These are phyloP conservation scores for Drosophila atripex DNA, from an alignment of 2,888 invertebrate species.

Conservation along the genomic window DNA sequence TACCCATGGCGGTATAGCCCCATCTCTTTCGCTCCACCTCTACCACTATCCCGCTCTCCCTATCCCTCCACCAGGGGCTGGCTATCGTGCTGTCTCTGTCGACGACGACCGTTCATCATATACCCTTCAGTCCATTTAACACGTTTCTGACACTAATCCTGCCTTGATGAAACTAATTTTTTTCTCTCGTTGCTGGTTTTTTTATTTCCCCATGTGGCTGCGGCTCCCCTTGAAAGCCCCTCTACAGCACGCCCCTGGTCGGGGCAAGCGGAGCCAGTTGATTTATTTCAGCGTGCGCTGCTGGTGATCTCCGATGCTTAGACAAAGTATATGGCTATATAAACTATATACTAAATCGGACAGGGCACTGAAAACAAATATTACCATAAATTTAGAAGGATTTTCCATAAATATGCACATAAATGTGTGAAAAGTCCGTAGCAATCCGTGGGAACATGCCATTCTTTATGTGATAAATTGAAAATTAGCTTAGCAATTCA, in stretches of 20 bases:
- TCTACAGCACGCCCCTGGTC: constrained; percentile 1
- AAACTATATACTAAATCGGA: constrained; percentile 30
- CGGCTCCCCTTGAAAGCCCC: constrained; percentile 6
- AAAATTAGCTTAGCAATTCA: too few species aligned
- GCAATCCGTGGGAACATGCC: too few species aligned
- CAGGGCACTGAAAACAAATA: constrained; percentile 18
- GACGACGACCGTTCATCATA: constrained; percentile 81
- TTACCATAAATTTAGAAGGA: not conserved
- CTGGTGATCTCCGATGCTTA: constrained; percentile 73
- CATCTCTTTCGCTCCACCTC: constrained; percentile 8
- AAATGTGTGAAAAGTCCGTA: too few species aligned
- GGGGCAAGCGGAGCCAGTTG: constrained; percentile 72
- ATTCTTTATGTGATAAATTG: too few species aligned
- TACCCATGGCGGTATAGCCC: not conserved
- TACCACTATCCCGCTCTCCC: constrained; percentile 8
- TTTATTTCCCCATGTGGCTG: constrained; percentile 56
- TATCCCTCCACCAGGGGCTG: not conserved
- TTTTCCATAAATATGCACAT: not conserved
- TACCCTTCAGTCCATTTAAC: constrained; percentile 84
- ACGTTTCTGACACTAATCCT: constrained; percentile 84
- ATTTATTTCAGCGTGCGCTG: constrained; percentile 82
- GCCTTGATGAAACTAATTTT: constrained; percentile 84
- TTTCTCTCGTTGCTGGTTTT: constrained; percentile 58
- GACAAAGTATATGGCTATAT: constrained; percentile 68
- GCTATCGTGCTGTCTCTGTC: constrained; percentile 38